These are phyloP conservation scores for Melitaea athalia DNA, from an alignment of 2,888 invertebrate genomes.

Conservation along the genomic window DNA sequence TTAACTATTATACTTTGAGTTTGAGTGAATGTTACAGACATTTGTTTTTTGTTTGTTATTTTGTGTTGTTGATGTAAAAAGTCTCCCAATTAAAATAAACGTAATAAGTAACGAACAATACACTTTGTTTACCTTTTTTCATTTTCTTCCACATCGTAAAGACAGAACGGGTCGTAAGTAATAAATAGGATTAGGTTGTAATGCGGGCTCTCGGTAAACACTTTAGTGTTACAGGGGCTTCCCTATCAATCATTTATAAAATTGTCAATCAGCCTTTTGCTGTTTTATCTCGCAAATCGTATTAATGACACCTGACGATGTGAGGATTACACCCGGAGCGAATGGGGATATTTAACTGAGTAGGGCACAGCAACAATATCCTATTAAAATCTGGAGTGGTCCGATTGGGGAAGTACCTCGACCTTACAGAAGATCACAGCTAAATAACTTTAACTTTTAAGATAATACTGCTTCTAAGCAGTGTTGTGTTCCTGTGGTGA, in stretches of 20 bases:
- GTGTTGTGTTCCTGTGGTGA: too few species aligned
- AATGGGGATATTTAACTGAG: too few species aligned
- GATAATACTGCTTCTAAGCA: too few species aligned
- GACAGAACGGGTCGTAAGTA: background rate
- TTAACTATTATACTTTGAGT: too few species aligned
- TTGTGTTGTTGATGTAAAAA: too few species aligned
- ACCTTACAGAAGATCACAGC: too few species aligned
- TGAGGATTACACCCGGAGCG: background rate
- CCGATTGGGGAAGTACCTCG: too few species aligned
- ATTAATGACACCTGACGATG: background rate
- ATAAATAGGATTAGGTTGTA: constrained; percentile 19
- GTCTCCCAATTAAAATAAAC: background rate
- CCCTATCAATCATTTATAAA: constrained; percentile 1
- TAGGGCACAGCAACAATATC: too few species aligned
- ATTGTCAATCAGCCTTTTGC: background rate
- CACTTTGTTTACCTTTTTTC: background rate
- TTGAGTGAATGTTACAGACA: too few species aligned
- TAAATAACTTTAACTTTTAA: too few species aligned
- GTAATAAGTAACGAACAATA: background rate
- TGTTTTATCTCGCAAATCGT: background rate
- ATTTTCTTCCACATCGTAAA: background rate
- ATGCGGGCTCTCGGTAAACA: constrained; percentile 21
- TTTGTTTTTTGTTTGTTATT: too few species aligned
- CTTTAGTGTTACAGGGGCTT: background rate
- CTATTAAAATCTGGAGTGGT: too few species aligned